Evolutionary conservation across 2,797 vertebrate species (phyloP), one percentile per base, ranked within the genome.

Genomic region (Austrolebias charrua): DNA sequence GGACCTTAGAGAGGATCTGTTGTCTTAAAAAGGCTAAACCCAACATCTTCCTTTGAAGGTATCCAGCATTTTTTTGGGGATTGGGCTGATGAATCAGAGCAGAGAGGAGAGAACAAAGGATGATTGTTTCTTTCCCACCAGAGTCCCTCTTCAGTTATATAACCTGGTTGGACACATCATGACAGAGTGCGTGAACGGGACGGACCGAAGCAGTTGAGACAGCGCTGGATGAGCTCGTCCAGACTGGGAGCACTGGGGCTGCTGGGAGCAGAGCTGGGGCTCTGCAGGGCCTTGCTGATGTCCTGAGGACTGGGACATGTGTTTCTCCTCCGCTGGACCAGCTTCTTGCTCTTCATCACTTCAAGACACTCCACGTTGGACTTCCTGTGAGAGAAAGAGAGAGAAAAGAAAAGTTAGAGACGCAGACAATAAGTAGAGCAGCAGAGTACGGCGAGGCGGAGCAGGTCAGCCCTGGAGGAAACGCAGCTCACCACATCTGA

Each of bases 221-320:
- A 98, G 68, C 93, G 93, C 77, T 94, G 93, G 51, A 97, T 92
- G 64, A 97, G 91, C 51, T 97, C 95, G 2, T 95, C 94, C 3
- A 95, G 92, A 80, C 90, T 95, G 84, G 93, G 91, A 1, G 92
- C 91, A 0, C 92, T 86, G 91, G 56, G 84, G 69, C 80, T 94
- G 69, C 80, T 94, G 84, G 81, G 88, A 44, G 65, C 86, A 49
- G 94, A 81, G 46, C 74, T 50, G 12, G 92, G 90, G 80, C 89
- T 88, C 81, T 94, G 92, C 86, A 95, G 90, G 38, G 92, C 94
- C 73, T 91, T 90, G 81, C 73, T 94, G 90, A 97, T 95, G 79
- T 98, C 96, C 69, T 92, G 91, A 20, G 94, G 90, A 71, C 92
- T 96, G 56, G 95, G 96, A 73, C 96, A 98, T 42, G 96, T 97